Evolutionary conservation across 2,113 vertebrate genomes (phyloP), one percentile per base, ranked within the genome.

Genomic region (zebrafish (Danio rerio)): DNA sequence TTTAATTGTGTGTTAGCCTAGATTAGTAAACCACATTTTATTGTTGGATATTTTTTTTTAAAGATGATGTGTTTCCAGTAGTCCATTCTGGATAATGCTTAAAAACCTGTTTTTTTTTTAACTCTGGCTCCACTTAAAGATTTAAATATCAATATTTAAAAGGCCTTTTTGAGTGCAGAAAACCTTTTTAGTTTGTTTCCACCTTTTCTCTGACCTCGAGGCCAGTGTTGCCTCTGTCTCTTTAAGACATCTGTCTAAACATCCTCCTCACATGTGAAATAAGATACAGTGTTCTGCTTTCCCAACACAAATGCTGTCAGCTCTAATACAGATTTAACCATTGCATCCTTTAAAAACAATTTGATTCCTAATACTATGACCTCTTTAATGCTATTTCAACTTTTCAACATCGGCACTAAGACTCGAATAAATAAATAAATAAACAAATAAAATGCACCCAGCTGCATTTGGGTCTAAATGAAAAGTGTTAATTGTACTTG

Each of bases 231-330:
- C 68, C 12, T 6, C 47, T 31, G 68, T 21, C 68, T 18, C 47
- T 71, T 52, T 71, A 71, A 71, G 68, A 52, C 68, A 31, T 71
- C 68, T 31, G 68, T 71, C n/a, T 31, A 71, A 71, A 71, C 20
- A n/a, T 43, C 6, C 6, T 70, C n/a, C 45, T 20, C 66, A 49
- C n/a, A 11, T 20, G 20, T 52, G 45, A 52, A 71, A 71, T 71
- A 21, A 6, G 18, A 71, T 31, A 49, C 68, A 20, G 47, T 52
- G 47, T 21, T 2, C 9, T 21, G 55, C 13, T 69, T 42, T 15
- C 45, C 43, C 11, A 20, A 69, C 45, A 45, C 43, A 12, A 43
- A 66, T 68, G 65, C 65, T 45, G 9, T 10, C 42, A 16, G 42
- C 15, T 47, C 65, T 8, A 68, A 43, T 18, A 10, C 18, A 68